Evolutionary conservation across 2,888 invertebrate species (phyloP).

Genomic region (Deroplatys truncata): DNA sequence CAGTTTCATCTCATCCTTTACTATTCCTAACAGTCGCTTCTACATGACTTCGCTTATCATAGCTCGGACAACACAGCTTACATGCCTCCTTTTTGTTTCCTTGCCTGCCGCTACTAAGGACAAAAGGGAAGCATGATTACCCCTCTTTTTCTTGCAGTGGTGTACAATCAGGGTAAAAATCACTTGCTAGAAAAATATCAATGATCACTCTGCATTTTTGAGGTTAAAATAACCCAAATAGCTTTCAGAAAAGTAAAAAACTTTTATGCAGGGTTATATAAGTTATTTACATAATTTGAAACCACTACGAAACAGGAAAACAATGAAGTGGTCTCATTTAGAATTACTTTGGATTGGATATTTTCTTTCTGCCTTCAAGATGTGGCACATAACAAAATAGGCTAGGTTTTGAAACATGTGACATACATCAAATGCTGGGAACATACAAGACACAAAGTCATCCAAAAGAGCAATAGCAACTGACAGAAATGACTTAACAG

Average conservation of each 20-base stretch:
- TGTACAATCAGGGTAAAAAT: too few relatives aligned
- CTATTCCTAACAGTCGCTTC: too few relatives aligned
- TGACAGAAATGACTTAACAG: background rate
- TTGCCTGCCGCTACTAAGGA: too few relatives aligned
- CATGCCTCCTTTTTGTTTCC: too few relatives aligned
- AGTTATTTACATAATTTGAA: background rate
- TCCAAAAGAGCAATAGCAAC: background rate
- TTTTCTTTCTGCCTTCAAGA: background rate
- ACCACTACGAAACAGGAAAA: slow-evolving; percentile 5
- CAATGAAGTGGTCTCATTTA: slow-evolving; percentile 1
- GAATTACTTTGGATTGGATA: background rate
- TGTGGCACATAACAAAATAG: background rate
- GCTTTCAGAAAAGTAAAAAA: background rate
- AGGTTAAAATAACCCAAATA: background rate
- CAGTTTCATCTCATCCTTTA: too few relatives aligned
- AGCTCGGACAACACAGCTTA: too few relatives aligned
- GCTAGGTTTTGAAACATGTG: background rate
- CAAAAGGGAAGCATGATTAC: too few relatives aligned
- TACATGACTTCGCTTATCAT: too few relatives aligned
- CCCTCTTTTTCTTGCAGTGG: too few relatives aligned
- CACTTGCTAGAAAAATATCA: too few relatives aligned
- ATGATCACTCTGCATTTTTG: background rate
- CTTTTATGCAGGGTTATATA: background rate
- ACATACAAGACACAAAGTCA: background rate
- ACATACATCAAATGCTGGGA: background rate